Evolutionary conservation across 2,888 invertebrate species (phyloP).

Genomic region (Brachylomia viminalis): DNA sequence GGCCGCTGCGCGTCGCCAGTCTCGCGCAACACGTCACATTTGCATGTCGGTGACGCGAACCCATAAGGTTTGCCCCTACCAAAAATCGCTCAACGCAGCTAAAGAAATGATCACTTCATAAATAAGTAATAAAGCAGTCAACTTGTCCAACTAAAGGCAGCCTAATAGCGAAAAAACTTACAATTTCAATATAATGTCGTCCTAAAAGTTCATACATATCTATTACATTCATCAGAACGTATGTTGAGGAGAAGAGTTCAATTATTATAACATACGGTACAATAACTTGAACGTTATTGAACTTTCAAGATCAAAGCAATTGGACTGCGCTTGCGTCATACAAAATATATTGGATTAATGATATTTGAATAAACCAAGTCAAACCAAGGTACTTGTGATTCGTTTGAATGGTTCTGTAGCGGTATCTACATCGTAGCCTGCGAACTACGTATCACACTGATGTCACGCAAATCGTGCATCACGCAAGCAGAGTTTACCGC

Average conservation of each 20-base stretch:
- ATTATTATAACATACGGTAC: neutral
- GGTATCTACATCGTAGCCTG: too few relatives aligned
- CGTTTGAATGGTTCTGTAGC: too few relatives aligned
- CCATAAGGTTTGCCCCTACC: too few relatives aligned
- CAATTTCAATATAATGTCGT: neutral
- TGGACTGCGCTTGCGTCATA: neutral
- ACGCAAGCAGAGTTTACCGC: too few relatives aligned
- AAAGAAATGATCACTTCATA: too few relatives aligned
- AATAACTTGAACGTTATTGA: constrained; percentile 26
- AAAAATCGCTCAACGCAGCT: too few relatives aligned
- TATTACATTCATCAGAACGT: neutral
- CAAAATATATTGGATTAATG: neutral
- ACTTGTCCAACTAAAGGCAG: neutral
- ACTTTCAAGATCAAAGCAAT: constrained; percentile 29
- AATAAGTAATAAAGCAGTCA: neutral
- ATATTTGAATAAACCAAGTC: neutral
- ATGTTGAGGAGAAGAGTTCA: neutral
- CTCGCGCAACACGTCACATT: too few relatives aligned
- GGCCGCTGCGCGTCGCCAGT: too few relatives aligned
- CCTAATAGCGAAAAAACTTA: neutral
- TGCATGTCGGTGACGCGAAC: too few relatives aligned
- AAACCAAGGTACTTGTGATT: too few relatives aligned
- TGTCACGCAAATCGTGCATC: too few relatives aligned
- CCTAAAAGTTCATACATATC: neutral
- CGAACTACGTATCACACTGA: too few relatives aligned